Evolutionary conservation across 2,113 vertebrate species (phyloP), one percentile per base, ranked within the genome.

Genomic region (Uropsilus gracilis): DNA sequence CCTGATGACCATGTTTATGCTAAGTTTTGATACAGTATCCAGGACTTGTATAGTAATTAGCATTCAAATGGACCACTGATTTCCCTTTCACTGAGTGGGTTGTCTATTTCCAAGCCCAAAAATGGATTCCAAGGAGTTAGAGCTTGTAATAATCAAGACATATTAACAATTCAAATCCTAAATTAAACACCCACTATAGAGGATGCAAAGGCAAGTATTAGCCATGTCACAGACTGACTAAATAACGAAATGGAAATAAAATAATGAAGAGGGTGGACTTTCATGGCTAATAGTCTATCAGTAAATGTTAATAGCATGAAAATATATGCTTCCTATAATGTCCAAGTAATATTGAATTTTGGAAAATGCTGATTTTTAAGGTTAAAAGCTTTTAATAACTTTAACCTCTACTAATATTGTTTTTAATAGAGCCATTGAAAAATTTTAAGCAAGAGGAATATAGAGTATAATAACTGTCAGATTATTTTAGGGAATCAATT

Each of bases 11-110:
- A 83, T 97, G 81, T 93, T 97, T 93, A 95, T 93, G 90, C 63
- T 88, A 78, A 96, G 66, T 97, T 97, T 91, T 94, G 84, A 94
- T 97, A 97, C 84, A 94, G 87, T 90, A 61, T 88, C 95, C 55
- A 95, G 82, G 80, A 90, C 90, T 86, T 71, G 39, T 69, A 16
- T 61, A 88, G 87, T 85, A 97, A 97, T 97, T 97, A 97, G 91
- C 95, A 95, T 97, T 96, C 94, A 93, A 94, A 97, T 96, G 87
- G 91, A 95, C 85, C 63, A 78, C 86, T 93, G 95, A 96, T 96
- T 96, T 97, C 37, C 78, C 84, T 93, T 96, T 94, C 77, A 73
- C 72, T 93, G 85, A 94, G 63, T 91, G 46, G 28, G 55, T 85
- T 94, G 73, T 92, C 80, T 91, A 95, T 94, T 97, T 93, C 89